phyloP scores from a whole-genome alignment of 2,113 vertebrate species.

The Nanorana parkeri region DNA sequence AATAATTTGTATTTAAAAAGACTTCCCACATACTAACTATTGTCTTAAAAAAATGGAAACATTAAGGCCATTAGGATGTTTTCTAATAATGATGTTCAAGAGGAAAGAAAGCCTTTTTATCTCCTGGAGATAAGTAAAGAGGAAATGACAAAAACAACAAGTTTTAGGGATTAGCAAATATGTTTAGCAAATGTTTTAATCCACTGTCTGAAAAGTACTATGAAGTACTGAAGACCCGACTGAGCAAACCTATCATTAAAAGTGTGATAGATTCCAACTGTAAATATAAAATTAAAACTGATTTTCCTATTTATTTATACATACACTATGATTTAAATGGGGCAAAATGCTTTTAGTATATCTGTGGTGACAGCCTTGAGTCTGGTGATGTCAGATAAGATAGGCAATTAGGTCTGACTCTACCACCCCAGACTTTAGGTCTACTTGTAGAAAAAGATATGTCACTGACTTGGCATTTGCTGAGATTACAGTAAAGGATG shows the following conservation, averaged over 20 bases:
- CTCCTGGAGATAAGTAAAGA: conserved; percentile 48
- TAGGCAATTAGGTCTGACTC: conserved; percentile 72
- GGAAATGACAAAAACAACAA: conserved; percentile 51
- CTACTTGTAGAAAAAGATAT: conserved; percentile 75
- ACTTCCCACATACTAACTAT: too few species aligned
- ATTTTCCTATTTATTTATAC: neutral
- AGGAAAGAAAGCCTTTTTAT: conserved; percentile 38
- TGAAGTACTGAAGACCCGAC: neutral
- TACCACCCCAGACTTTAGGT: conserved; percentile 76
- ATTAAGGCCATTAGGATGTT: conserved; percentile 9
- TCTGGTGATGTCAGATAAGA: conserved; percentile 77
- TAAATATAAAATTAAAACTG: neutral
- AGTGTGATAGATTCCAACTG: neutral
- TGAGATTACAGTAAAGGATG: conserved; percentile 70
- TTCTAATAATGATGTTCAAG: neutral
- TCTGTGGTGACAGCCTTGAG: conserved; percentile 74
- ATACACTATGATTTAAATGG: neutral
- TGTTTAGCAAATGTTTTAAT: conserved; percentile 32
- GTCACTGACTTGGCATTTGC: conserved; percentile 78
- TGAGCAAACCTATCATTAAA: neutral
- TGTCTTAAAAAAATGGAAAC: conserved; percentile 28
- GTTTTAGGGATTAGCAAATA: conserved; percentile 39
- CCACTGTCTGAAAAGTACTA: neutral
- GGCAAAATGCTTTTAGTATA: conserved; percentile 5
- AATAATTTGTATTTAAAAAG: too few species aligned